A percentile compares a stretch with the other conserved stretches of the same genome.
Evolutionary conservation across 2,888 invertebrate genomes (phyloP).

Genomic region (Xanthorhoe designata): DNA sequence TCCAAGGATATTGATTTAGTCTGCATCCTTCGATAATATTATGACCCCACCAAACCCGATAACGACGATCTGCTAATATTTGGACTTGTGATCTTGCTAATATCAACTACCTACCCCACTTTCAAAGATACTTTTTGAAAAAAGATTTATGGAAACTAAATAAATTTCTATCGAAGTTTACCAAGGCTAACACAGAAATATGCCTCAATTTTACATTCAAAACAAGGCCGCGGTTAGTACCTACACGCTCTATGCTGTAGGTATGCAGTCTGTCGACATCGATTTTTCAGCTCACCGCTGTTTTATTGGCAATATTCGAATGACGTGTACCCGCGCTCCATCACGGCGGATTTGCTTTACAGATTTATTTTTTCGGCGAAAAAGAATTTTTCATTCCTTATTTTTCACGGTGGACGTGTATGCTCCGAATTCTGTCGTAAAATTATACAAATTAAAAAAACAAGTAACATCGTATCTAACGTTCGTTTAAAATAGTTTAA

Average conservation of each 20-base stretch:
- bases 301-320: slow-evolving; percentile 83
- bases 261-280: slow-evolving; percentile 76
- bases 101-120: too few species aligned
- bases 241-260: slow-evolving; percentile 12
- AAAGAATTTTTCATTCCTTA: slow-evolving; percentile 8
- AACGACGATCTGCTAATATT: too few species aligned
- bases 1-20: too few species aligned
- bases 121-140: too few species aligned
- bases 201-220: slow-evolving; percentile 33
- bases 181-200: slow-evolving; percentile 8
- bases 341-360: slow-evolving; percentile 52
- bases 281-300: slow-evolving; percentile 84
- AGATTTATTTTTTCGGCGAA: slow-evolving; percentile 43
- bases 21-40: too few species aligned
- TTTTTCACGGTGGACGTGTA: slow-evolving; percentile 2
- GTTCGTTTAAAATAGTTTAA: too few species aligned
- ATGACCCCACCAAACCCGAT: too few species aligned
- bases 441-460: not conserved
- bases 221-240: slow-evolving; percentile 24
- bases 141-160: too few species aligned
- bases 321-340: slow-evolving; percentile 61
- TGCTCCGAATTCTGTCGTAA: not conserved
- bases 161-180: not conserved
- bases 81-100: too few species aligned
- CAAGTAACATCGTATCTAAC: not conserved